Evolutionary conservation across 2,797 vertebrate genomes (phyloP).

Genomic region (Merluccius polli): DNA sequence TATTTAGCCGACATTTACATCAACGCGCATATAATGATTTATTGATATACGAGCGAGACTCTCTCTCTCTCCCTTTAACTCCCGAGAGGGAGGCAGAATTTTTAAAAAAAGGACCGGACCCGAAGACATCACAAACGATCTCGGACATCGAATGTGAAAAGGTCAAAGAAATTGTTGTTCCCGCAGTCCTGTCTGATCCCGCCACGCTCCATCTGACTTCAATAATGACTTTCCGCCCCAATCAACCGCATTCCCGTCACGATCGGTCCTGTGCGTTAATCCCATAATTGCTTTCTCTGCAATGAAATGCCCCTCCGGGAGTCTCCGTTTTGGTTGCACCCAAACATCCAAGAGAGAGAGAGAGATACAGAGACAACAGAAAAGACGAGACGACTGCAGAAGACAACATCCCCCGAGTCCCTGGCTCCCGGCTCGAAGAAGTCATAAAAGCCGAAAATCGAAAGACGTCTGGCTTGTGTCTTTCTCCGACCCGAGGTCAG

Average conservation of each 20-base stretch:
- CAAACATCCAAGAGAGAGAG: constrained; percentile 22
- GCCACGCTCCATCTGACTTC: constrained; percentile 26
- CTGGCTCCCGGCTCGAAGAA: constrained; percentile 30
- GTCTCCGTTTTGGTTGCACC: constrained; percentile 15
- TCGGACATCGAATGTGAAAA: constrained; percentile 6
- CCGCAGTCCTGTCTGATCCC: constrained; percentile 20
- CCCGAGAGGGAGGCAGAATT: background rate
- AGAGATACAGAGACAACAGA: constrained; percentile 7
- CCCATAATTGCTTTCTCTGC: constrained; percentile 45
- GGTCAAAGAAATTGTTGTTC: background rate
- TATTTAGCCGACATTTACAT: background rate
- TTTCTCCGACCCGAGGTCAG: background rate
- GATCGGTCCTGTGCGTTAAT: constrained; percentile 36
- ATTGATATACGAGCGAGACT: background rate
- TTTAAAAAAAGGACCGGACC: background rate
- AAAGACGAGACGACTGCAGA: background rate
- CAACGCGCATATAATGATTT: background rate
- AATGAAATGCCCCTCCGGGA: constrained; percentile 16
- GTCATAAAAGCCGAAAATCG: constrained; percentile 48
- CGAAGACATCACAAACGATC: background rate
- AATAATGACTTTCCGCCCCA: constrained; percentile 28
- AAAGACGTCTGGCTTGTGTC: constrained; percentile 33
- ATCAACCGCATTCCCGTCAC: constrained; percentile 34
- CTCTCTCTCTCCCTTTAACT: background rate
- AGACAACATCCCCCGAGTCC: background rate